Evolutionary conservation across 2,113 vertebrate species (phyloP).

Genomic region (Podarcis raffonei): DNA sequence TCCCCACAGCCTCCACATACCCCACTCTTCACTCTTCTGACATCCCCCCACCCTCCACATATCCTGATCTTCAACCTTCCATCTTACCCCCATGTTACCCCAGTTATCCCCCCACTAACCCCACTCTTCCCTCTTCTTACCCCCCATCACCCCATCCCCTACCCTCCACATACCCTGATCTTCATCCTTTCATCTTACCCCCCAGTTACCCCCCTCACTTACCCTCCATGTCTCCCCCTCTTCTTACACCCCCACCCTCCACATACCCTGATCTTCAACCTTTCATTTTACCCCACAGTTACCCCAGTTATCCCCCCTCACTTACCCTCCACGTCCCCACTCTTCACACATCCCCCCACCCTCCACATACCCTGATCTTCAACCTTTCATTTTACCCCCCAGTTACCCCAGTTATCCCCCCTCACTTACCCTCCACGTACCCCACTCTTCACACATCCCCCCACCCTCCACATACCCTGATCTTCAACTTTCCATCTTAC

Average conservation of each 20-base stretch:
- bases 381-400: neutral
- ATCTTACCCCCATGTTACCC: no score
- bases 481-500: neutral
- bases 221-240: accelerated
- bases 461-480: neutral
- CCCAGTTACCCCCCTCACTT: neutral
- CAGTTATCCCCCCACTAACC: no score
- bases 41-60: no score
- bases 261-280: neutral
- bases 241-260: neutral
- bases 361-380: neutral
- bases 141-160: neutral
- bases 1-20: no score
- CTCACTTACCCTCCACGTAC: neutral
- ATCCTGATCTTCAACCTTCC: neutral
- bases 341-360: neutral
- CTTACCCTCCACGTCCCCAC: neutral
- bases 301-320: neutral
- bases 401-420: neutral
- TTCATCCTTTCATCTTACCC: neutral
- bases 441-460: neutral
- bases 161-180: constrained; percentile 10
- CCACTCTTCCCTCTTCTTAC: neutral
- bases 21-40: no score
- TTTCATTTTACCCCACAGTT: neutral